Evolutionary conservation across 2,888 invertebrate species (phyloP).

Genomic region (Gymnocheta viridis): DNA sequence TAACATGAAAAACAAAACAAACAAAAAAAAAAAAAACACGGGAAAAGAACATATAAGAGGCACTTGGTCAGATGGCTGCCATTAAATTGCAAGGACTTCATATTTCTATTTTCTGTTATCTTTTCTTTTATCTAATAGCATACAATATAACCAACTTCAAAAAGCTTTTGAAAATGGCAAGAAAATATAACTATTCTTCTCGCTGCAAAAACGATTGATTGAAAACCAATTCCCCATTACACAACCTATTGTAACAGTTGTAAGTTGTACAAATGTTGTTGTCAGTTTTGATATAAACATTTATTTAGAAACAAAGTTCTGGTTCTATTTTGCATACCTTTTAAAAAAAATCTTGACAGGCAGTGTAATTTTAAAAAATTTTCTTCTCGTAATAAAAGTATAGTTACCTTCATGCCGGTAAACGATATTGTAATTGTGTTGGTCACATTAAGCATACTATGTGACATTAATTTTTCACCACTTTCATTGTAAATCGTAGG

Average conservation of each 20-base stretch:
- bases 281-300: too few relatives aligned
- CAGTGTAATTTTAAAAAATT: too few relatives aligned
- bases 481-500: neutral
- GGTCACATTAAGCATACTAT: neutral
- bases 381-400: too few relatives aligned
- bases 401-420: too few relatives aligned
- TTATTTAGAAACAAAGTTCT: too few relatives aligned
- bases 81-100: slow-evolving; percentile 66
- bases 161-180: neutral
- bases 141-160: slow-evolving; percentile 5
- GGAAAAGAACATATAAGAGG: slow-evolving; percentile 51
- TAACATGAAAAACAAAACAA: slow-evolving; percentile 29
- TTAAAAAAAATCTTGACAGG: too few relatives aligned
- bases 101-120: slow-evolving; percentile 43
- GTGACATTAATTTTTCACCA: neutral
- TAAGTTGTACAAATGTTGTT: too few relatives aligned
- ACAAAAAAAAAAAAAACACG: too few relatives aligned
- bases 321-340: too few relatives aligned
- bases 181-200: neutral
- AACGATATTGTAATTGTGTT: too few relatives aligned
- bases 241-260: too few relatives aligned
- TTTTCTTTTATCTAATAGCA: neutral
- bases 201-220: neutral
- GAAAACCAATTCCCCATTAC: neutral
- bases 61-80: slow-evolving; percentile 64